Conservation (phyloP, 2,888 invertebrate genomes). For the Amblyjoppa proteus region DNA sequence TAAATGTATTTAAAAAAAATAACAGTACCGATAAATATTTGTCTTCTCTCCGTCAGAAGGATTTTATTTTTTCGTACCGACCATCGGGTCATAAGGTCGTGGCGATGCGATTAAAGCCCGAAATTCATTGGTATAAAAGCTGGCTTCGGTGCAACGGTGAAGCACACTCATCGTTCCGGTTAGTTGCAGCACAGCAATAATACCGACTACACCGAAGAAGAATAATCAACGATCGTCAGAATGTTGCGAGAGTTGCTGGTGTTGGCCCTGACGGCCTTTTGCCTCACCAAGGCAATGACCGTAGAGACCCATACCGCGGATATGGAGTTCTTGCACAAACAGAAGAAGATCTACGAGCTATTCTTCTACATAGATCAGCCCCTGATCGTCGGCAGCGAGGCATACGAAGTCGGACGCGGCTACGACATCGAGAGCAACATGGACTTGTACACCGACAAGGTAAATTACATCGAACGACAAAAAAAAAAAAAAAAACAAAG, state of each 20-base stretch:
- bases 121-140: slow-evolving; percentile 76
- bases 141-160: slow-evolving; percentile 35
- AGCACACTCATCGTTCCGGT: slow-evolving; percentile 70
- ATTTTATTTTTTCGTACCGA: slow-evolving; percentile 37
- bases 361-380: slow-evolving; percentile 80
- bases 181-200: slow-evolving; percentile 64
- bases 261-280: slow-evolving; percentile 76
- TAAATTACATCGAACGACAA: slow-evolving; percentile 53
- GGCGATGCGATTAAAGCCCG: slow-evolving; percentile 71
- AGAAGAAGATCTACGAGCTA: slow-evolving; percentile 83
- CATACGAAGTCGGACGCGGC: slow-evolving; percentile 78
- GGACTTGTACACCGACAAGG: slow-evolving; percentile 80
- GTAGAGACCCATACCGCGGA: slow-evolving; percentile 78
- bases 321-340: slow-evolving; percentile 81
- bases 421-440: slow-evolving; percentile 79
- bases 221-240: slow-evolving; percentile 54
- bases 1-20: slow-evolving; percentile 1
- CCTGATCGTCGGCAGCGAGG: slow-evolving; percentile 77
- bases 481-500: not conserved
- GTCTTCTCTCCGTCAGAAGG: not conserved
- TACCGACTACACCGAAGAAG: slow-evolving; percentile 33
- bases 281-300: slow-evolving; percentile 72
- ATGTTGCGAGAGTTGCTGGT: slow-evolving; percentile 78
- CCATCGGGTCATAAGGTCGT: slow-evolving; percentile 67
- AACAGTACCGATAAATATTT: slow-evolving; percentile 25